A percentile compares a stretch with the other conserved stretches of the same genome.
phyloP scores from a whole-genome alignment of 2,888 invertebrate genomes.

The Acleris literana region DNA sequence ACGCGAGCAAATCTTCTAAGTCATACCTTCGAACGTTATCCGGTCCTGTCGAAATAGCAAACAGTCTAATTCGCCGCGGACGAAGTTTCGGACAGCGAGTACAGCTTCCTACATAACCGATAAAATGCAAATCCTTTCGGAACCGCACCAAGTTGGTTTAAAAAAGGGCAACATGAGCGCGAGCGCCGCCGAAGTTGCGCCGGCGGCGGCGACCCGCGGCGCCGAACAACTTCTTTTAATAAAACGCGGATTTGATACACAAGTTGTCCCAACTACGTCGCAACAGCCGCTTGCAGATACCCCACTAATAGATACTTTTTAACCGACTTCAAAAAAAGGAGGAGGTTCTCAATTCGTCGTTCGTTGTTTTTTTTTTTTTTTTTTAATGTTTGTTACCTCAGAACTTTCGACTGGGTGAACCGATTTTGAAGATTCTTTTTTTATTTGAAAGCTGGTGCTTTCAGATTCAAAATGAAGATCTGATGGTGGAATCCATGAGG shows the following conservation, averaged over 20 bases:
- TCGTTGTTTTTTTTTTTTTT: no score
- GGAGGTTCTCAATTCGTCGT: no score
- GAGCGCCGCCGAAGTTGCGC: constrained; percentile 8
- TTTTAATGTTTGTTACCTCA: no score
- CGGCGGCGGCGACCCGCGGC: constrained; percentile 3
- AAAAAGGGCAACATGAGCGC: not conserved
- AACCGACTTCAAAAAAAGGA: no score
- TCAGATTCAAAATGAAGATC: no score
- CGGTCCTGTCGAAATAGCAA: not conserved
- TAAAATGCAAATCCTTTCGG: constrained; percentile 9
- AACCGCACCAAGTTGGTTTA: not conserved
- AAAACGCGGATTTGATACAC: constrained; percentile 34
- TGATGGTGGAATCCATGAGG: no score
- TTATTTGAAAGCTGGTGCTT: no score
- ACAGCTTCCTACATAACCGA: constrained; percentile 2
- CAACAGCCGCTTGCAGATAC: not conserved
- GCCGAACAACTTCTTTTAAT: constrained; percentile 30
- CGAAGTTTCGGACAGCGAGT: not conserved
- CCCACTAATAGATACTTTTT: not conserved
- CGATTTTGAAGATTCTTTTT: no score
- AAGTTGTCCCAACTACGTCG: constrained; percentile 16
- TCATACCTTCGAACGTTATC: not conserved
- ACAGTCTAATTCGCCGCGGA: no score
- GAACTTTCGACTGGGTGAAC: no score
- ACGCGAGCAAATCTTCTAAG: no score